Evolutionary conservation across 2,113 vertebrate species (phyloP).

Genomic region (Limnothrissa miodon): DNA sequence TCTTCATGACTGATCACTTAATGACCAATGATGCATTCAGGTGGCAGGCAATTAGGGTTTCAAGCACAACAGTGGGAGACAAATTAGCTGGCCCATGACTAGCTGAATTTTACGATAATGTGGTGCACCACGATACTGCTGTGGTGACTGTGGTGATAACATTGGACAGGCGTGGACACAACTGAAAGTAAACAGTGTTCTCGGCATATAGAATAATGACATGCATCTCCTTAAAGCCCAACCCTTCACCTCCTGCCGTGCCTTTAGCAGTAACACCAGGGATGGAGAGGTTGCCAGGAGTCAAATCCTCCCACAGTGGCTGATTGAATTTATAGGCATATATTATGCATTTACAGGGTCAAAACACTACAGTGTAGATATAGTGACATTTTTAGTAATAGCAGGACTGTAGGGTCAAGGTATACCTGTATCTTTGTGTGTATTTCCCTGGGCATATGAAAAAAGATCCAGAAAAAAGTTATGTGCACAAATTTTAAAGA

Average conservation of each 20-base stretch:
- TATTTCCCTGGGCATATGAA: too few species aligned
- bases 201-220: slow-evolving; percentile 66
- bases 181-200: slow-evolving; percentile 61
- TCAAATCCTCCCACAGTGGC: slow-evolving; percentile 7
- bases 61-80: slow-evolving; percentile 65
- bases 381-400: background rate
- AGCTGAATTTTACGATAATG: slow-evolving; percentile 68
- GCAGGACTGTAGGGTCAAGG: background rate
- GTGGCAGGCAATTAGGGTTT: slow-evolving; percentile 59
- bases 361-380: background rate
- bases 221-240: slow-evolving; percentile 58
- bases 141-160: slow-evolving; percentile 72
- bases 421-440: too few species aligned
- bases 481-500: too few species aligned
- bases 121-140: slow-evolving; percentile 59
- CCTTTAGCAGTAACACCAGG: slow-evolving; percentile 53
- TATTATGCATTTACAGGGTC: background rate
- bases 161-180: slow-evolving; percentile 55
- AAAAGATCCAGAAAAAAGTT: too few species aligned
- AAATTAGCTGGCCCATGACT: slow-evolving; percentile 66
- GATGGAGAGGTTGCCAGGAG: slow-evolving; percentile 50
- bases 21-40: slow-evolving; percentile 64
- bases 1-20: slow-evolving; percentile 37
- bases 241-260: slow-evolving; percentile 58
- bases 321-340: slow-evolving; percentile 29